Conservation (phyloP, 2,888 invertebrate species). For the Prosapia bicincta region DNA sequence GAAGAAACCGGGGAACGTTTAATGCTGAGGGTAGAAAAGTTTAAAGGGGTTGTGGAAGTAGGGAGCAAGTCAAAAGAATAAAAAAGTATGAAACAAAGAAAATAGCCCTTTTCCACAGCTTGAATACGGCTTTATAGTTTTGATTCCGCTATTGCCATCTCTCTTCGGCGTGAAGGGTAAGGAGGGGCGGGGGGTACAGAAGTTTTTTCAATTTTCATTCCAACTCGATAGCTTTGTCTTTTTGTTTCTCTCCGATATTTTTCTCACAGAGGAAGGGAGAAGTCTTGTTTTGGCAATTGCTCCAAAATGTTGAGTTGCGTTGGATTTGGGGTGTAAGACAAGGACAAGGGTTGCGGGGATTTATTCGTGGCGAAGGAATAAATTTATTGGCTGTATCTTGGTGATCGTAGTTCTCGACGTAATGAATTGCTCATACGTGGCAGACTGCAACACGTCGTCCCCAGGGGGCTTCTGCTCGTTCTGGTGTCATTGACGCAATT, state of each 20-base stretch:
- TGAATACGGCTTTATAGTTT: slow-evolving; percentile 29
- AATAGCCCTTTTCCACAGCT: slow-evolving; percentile 29
- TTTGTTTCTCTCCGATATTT: slow-evolving; percentile 3
- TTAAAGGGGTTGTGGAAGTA: slow-evolving; percentile 18
- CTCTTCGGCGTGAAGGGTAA: background rate
- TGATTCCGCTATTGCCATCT: slow-evolving; percentile 24
- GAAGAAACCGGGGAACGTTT: slow-evolving; percentile 11
- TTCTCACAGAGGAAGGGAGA: background rate
- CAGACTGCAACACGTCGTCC: background rate
- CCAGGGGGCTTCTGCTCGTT: background rate
- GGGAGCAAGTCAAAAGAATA: slow-evolving; percentile 15
- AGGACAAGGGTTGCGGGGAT: background rate
- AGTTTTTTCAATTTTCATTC: slow-evolving; percentile 31
- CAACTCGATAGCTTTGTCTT: slow-evolving; percentile 15
- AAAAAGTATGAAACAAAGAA: slow-evolving; percentile 30
- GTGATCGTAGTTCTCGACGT: background rate
- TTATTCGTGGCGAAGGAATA: background rate
- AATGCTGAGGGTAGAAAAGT: slow-evolving; percentile 27
- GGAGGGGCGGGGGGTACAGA: background rate
- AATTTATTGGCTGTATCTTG: background rate
- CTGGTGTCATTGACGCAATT: background rate
- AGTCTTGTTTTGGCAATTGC: slow-evolving; percentile 29
- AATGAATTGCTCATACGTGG: background rate
- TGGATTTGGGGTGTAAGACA: background rate
- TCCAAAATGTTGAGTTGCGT: background rate